Evolutionary conservation across 2,888 invertebrate species (phyloP).

Genomic region (Perizoma flavofasciatum): DNA sequence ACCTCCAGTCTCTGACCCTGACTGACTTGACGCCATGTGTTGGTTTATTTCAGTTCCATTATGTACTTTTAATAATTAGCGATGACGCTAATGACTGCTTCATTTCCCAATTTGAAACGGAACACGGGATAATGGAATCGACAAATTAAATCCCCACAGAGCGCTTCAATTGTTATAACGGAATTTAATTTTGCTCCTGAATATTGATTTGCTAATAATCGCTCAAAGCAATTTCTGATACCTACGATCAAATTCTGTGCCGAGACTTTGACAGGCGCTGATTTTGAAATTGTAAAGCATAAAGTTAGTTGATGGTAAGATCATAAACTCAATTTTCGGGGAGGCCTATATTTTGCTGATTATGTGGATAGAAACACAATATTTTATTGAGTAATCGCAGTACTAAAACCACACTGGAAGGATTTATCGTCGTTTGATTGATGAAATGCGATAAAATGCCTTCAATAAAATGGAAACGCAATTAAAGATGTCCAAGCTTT

Average conservation of each 20-base stretch:
- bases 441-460: slow-evolving; percentile 9
- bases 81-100: slow-evolving; percentile 1
- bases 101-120: slow-evolving; percentile 1
- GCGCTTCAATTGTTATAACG: slow-evolving; percentile 18
- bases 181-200: slow-evolving; percentile 24
- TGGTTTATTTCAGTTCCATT: too few species aligned
- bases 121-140: slow-evolving; percentile 4
- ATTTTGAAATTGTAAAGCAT: too few species aligned
- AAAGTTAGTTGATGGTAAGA: too few species aligned
- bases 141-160: slow-evolving; percentile 18
- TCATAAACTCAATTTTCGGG: too few species aligned
- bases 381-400: neutral
- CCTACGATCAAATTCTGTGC: neutral
- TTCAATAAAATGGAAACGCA: slow-evolving; percentile 14
- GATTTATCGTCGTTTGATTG: slow-evolving; percentile 18
- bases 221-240: slow-evolving; percentile 6
- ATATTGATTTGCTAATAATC: slow-evolving; percentile 16
- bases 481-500: neutral
- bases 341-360: too few species aligned
- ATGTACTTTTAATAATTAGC: too few species aligned
- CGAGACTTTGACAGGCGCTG: too few species aligned
- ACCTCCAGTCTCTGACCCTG: too few species aligned
- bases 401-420: slow-evolving; percentile 9
- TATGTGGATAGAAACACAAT: too few species aligned
- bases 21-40: too few species aligned